Base-by-base conservation (phyloP, 2,888 invertebrate genomes). In the Venusia cambrica region DNA sequence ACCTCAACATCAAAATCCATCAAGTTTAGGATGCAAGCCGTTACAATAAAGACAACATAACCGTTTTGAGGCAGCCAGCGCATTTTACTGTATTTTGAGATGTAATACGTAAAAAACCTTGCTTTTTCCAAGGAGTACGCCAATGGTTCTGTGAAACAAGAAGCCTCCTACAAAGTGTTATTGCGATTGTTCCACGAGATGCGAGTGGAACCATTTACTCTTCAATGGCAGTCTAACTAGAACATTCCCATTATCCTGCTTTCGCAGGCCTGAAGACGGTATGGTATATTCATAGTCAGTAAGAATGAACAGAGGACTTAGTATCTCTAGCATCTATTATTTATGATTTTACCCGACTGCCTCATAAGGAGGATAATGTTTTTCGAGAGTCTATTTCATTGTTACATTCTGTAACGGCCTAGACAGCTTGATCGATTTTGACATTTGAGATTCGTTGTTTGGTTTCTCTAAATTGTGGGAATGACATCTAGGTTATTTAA, bases 161-260 rank as follows among this genome's bases (percentile, higher is more conserved):
- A 40, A 40, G 26, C 31, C 24, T 38, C 27, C 33, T 41, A 40
- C 40, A 45, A 50, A 47, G 40, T 50, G 47, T 45, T 49, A 49
- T 50, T 45, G 45, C 45, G 42, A 43, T 46, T 50, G 45, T 50
- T 50, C 37, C 13, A 36, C 34, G 24, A 41, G 45, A 47, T 45
- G 45, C 45, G 29, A 43, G 43, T 35, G 34, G 35, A 46, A 38
- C 34, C n/a, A 38, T 28, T 36, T 39, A 32, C 32, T 40, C 20
- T 21, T 39, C 20, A 34, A 33, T 25, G 33, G 33, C 27, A 28
- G 25, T 18, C 18, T 20, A 39, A 22, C 25, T 25, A 17, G 28
- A 29, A 30, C 25, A 33, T 24, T 32, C 10, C 26, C 30, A 16
- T 31, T 37, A 31, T 16, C 17, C 8, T 8, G 14, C 18, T 12